A percentile compares a stretch with the other conserved stretches of the same genome.
These are phyloP conservation scores for Isaurus tuberculatus DNA, from an alignment of 92 coral and sea anemone genomes.

Conservation along the genomic window DNA sequence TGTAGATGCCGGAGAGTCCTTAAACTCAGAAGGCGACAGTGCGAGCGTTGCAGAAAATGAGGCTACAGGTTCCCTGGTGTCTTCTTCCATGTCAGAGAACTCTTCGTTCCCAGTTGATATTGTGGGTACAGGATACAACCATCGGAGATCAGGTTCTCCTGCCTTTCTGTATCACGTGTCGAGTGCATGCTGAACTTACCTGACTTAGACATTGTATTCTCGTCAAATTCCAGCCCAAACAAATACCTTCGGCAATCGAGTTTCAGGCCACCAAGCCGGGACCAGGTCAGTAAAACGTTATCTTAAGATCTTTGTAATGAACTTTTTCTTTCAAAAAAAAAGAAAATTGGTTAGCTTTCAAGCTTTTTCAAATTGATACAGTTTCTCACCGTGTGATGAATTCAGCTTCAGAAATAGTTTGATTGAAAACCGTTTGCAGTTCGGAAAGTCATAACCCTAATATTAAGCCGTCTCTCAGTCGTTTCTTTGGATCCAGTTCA, in stretches of 20 bases:
- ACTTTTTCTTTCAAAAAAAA: background rate
- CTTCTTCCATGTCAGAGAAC: slow-evolving; percentile 96
- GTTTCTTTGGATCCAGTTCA: no score
- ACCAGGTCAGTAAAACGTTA: slow-evolving; percentile 22
- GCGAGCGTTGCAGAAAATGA: slow-evolving; percentile 64
- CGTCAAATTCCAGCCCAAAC: slow-evolving; percentile 96
- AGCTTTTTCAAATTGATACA: no score
- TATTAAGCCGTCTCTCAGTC: no score
- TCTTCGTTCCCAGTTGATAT: slow-evolving; percentile 97
- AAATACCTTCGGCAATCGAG: slow-evolving; percentile 62
- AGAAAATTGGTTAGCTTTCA: background rate
- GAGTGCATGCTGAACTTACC: slow-evolving; percentile 98
- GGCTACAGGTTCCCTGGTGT: slow-evolving; percentile 85
- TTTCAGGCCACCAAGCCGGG: slow-evolving; percentile 42
- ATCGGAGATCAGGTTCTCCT: slow-evolving; percentile 93
- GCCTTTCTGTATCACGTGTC: slow-evolving; percentile 94
- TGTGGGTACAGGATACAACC: slow-evolving; percentile 95
- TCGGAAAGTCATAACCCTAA: no score
- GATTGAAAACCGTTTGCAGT: no score
- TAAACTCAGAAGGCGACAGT: slow-evolving; percentile 82
- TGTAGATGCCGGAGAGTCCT: slow-evolving; percentile 66
- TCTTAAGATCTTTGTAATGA: background rate
- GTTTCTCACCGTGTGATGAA: no score
- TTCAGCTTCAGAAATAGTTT: no score
- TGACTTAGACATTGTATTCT: slow-evolving; percentile 89